Evolutionary conservation across 2,113 vertebrate genomes (phyloP).

Genomic region (Gymnarchus niloticus): DNA sequence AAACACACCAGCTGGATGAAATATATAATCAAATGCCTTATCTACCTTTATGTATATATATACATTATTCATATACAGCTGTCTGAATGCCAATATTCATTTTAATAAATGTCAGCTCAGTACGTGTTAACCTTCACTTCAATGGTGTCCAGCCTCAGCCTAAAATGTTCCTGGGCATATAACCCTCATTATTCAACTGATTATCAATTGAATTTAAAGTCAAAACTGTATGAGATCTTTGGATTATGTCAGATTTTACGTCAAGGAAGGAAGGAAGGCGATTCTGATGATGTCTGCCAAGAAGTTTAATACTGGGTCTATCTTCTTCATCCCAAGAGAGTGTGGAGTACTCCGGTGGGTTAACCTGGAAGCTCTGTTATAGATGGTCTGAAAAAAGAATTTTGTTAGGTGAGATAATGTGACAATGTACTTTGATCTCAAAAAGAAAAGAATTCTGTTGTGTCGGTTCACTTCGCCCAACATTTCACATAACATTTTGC

Average conservation of each 20-base stretch:
- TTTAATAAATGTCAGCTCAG: neutral
- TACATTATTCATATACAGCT: neutral
- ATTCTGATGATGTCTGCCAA: neutral
- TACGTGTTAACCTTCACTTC: neutral
- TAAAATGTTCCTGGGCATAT: neutral
- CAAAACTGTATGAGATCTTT: neutral
- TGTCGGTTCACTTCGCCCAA: neutral
- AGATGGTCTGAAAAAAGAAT: too few relatives aligned
- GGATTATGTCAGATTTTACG: neutral
- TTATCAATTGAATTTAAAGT: neutral
- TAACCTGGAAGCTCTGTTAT: too few relatives aligned
- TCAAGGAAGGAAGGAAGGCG: neutral
- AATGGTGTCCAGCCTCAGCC: neutral
- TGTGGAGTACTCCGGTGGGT: too few relatives aligned
- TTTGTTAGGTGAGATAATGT: neutral
- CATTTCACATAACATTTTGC: neutral
- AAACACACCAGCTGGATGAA: neutral
- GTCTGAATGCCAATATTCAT: neutral
- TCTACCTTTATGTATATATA: neutral
- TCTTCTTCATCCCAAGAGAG: too few relatives aligned
- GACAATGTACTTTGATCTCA: too few relatives aligned
- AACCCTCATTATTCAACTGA: slow-evolving; percentile 3
- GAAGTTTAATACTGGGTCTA: too few relatives aligned
- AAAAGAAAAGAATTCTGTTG: neutral
- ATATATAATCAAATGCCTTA: neutral